Base-by-base conservation (phyloP, 92 coral and sea anemone genomes). In the Metridium senile region DNA sequence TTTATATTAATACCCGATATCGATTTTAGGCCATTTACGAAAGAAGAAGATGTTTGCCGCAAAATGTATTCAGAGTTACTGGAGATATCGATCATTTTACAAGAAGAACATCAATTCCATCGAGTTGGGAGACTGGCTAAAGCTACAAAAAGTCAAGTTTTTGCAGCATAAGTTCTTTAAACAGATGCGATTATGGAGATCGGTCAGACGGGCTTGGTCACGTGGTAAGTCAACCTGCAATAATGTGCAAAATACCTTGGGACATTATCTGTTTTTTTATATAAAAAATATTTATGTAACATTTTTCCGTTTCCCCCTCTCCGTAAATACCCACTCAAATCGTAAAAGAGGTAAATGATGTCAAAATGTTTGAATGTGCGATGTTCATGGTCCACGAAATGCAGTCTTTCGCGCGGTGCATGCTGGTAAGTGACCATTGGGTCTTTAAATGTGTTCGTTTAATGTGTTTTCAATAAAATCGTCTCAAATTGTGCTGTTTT, bases 51-150 rank as follows among this genome's bases (percentile, higher is more conserved):
- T 51, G 17, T 67, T 82, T 33, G 99, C 99, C 20, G 99, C 99
- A 9, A 74, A 54, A 13, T 92, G 94, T 51, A 89, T 96, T 58
- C 97, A 96, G 66, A 89, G 92, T 53, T 87, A 76, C 71, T 96
- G 99, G 99, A 75, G 93, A 75, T 84, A 87, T 71, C 72, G 86
- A 74, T 72, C 62, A 61, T 96, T 85, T 65, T 74, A 80, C 19
- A 91, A 82, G 49, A 58, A 73, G 65, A 91, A 96, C 82, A 72
- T 77, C 10, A 84, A 81, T n/a, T 74, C 89, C 9, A 74, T 89
- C 20, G 85, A 82, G 32, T 39, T 64, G 47, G 93, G 85, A n/a
- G 97, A 85, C 78, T 92, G 89, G 93, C 32, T 88, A 23, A 81
- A 85, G 58, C 59, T 78, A 11, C 88, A 85, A 62, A 88, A 82